Conservation (phyloP, 2,888 invertebrate genomes). For the Sericinus montela region DNA sequence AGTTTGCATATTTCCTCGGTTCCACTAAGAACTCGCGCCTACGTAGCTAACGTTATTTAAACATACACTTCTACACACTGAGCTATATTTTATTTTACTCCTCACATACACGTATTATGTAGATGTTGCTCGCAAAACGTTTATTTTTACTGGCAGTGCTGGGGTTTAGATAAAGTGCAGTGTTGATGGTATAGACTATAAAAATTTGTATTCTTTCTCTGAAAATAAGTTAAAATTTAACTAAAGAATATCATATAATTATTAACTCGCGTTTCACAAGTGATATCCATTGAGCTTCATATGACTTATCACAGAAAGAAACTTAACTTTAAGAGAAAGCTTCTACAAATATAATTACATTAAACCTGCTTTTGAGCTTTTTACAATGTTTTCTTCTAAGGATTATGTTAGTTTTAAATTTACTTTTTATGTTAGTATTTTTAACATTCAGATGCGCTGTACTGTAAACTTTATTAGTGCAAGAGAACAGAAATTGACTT, state of each 20-base stretch:
- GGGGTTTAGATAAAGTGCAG: neutral
- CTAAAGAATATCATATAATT: no score
- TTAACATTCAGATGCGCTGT: neutral
- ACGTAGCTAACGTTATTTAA: constrained; percentile 34
- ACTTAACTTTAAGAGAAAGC: no score
- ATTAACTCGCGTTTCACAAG: no score
- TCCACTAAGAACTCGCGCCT: constrained; percentile 61
- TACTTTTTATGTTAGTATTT: neutral
- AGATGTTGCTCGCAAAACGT: neutral
- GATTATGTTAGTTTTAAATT: neutral
- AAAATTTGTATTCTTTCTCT: no score
- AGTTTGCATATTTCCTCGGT: constrained; percentile 71
- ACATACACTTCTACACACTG: constrained; percentile 28
- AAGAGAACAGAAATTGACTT: neutral
- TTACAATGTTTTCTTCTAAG: neutral
- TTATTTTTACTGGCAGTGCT: constrained; percentile 20
- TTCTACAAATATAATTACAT: no score
- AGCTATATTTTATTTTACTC: constrained; percentile 28
- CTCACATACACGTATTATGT: constrained; percentile 1
- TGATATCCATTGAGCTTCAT: no score
- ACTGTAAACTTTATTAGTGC: neutral
- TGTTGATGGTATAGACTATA: no score
- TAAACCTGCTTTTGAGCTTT: no score
- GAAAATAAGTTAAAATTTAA: no score
- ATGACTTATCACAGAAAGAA: no score